Conservation (phyloP, 2,113 vertebrate species). For the Crotalus viridis region DNA sequence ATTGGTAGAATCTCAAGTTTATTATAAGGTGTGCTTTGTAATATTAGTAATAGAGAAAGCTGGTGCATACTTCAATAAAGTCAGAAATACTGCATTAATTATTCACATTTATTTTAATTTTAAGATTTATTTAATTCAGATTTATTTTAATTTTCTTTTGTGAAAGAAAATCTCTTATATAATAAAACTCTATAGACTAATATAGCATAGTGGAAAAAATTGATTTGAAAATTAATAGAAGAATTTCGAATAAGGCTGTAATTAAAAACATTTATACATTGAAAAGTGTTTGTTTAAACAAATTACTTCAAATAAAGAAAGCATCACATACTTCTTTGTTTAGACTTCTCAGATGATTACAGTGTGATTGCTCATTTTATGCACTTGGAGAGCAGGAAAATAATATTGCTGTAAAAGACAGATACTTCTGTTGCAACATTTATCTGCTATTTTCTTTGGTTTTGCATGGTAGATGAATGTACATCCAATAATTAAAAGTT, state of each 20-base stretch:
- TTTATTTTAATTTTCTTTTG: background rate
- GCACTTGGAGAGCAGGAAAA: background rate
- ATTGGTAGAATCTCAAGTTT: background rate
- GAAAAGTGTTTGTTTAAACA: background rate
- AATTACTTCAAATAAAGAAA: background rate
- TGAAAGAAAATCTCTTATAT: background rate
- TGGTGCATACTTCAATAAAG: background rate
- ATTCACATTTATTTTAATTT: background rate
- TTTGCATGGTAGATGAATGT: background rate
- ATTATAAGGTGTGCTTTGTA: background rate
- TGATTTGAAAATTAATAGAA: background rate
- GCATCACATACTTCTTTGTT: background rate
- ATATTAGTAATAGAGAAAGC: background rate
- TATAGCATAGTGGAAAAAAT: background rate
- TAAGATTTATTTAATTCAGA: background rate
- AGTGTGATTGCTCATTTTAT: background rate
- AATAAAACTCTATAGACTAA: background rate
- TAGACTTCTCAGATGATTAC: background rate
- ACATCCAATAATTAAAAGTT: background rate
- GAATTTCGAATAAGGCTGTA: background rate
- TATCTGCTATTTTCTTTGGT: background rate
- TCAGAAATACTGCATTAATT: background rate
- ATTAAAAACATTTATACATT: background rate
- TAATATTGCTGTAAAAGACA: background rate
- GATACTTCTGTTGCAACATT: background rate